A percentile compares a stretch with the other conserved stretches of the same genome.
Evolutionary conservation across 2,797 vertebrate genomes (phyloP).

Genomic region (Tangara arthus): DNA sequence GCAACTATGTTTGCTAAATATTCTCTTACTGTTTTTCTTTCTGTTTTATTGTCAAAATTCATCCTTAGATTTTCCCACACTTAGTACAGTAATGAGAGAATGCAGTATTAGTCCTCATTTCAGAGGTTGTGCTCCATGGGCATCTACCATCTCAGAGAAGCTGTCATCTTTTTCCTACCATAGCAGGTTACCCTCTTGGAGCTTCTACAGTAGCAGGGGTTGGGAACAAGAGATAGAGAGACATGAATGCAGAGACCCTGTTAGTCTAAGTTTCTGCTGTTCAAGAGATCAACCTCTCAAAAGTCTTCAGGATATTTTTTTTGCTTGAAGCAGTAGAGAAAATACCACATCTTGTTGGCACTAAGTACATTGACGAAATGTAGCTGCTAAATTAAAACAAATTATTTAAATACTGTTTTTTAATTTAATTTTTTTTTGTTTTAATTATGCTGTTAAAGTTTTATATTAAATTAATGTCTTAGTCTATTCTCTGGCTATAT

Average conservation of each 20-base stretch:
- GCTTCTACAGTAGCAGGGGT: neutral
- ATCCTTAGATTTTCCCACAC: neutral
- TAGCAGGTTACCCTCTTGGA: neutral
- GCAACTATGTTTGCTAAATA: neutral
- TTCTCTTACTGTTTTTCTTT: slow-evolving; percentile 21
- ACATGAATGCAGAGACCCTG: neutral
- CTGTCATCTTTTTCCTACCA: neutral
- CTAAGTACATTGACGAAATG: neutral
- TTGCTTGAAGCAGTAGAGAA: neutral
- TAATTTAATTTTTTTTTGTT: neutral
- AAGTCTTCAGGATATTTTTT: neutral
- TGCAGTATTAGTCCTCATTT: neutral
- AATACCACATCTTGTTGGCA: neutral
- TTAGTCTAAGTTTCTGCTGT: neutral
- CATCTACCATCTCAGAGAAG: neutral
- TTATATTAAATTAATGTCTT: neutral
- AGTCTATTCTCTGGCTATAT: neutral
- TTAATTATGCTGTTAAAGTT: neutral
- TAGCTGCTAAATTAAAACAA: neutral
- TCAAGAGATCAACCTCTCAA: neutral
- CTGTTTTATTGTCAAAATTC: too few species aligned
- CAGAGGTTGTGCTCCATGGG: neutral
- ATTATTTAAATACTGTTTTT: neutral
- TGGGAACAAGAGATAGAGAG: neutral
- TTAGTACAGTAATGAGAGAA: neutral